Conservation (phyloP, 1,140 invertebrate genomes). For the Aleiodes sp. region DNA sequence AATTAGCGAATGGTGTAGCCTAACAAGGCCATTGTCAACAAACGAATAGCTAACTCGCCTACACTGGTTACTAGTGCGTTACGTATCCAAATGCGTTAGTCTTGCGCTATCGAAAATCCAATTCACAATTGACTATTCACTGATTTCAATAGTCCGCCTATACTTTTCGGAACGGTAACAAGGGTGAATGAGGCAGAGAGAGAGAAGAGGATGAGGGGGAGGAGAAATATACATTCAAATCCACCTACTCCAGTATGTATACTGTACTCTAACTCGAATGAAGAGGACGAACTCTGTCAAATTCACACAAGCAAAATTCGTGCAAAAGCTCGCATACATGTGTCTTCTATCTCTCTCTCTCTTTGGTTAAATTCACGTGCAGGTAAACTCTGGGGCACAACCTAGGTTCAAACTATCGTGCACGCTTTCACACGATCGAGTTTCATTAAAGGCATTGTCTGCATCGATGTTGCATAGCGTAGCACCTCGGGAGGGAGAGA, state of each 20-base stretch:
- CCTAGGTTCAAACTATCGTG: background rate
- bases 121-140: slow-evolving; percentile 18
- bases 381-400: background rate
- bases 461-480: slow-evolving; percentile 19
- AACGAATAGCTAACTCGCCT: background rate
- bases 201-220: background rate
- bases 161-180: slow-evolving; percentile 11
- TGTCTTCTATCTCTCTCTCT: background rate
- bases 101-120: slow-evolving; percentile 10
- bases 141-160: slow-evolving; percentile 7
- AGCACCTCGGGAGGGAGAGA: background rate
- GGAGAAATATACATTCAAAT: background rate
- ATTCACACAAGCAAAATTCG: background rate
- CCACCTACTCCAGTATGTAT: background rate
- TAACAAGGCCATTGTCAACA: slow-evolving; percentile 53
- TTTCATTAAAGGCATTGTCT: slow-evolving; percentile 37
- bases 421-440: slow-evolving; percentile 27
- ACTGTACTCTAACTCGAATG: background rate
- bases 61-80: slow-evolving; percentile 5
- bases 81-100: background rate
- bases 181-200: background rate
- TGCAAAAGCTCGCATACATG: background rate
- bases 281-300: background rate
- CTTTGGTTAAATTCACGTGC: too few relatives aligned
- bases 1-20: slow-evolving; percentile 49